Conservation (phyloP, 2,888 invertebrate genomes). For the Hypsopygia costalis region DNA sequence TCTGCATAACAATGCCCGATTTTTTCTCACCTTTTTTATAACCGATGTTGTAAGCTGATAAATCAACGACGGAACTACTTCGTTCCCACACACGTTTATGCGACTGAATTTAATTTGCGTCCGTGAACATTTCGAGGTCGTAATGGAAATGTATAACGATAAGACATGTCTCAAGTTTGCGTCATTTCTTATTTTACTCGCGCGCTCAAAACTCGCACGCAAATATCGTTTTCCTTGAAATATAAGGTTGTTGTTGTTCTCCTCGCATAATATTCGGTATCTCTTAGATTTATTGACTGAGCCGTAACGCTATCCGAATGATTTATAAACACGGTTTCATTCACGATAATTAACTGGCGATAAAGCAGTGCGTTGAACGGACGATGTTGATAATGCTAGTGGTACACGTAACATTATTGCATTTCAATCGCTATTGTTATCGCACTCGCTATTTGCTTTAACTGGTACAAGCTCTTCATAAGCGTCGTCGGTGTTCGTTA, state of each 20-base stretch:
- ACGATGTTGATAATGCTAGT: slow-evolving; percentile 33
- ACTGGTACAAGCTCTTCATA: slow-evolving; percentile 20
- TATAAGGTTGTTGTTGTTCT: slow-evolving; percentile 23
- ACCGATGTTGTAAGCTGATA: not conserved
- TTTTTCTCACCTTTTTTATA: not conserved
- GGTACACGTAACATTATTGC: slow-evolving; percentile 35
- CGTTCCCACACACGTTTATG: not conserved
- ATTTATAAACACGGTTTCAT: slow-evolving; percentile 42
- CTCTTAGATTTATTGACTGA: slow-evolving; percentile 23
- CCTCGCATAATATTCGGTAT: slow-evolving; percentile 22
- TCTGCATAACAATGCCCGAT: not conserved
- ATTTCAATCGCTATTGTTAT: slow-evolving; percentile 43
- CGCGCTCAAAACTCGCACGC: not conserved
- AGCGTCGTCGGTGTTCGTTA: too few species aligned
- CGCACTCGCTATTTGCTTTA: slow-evolving; percentile 22
- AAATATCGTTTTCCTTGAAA: slow-evolving; percentile 17
- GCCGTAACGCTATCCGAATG: slow-evolving; percentile 31
- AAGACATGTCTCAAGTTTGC: slow-evolving; percentile 2
- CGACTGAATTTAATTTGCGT: not conserved
- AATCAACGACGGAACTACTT: not conserved
- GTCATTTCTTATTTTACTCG: slow-evolving; percentile 1
- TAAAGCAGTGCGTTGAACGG: slow-evolving; percentile 42
- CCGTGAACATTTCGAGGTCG: not conserved
- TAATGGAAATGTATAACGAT: not conserved
- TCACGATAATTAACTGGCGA: slow-evolving; percentile 41